Conservation (phyloP, 2,797 vertebrate genomes). For the Lutjanus argentimaculatus region DNA sequence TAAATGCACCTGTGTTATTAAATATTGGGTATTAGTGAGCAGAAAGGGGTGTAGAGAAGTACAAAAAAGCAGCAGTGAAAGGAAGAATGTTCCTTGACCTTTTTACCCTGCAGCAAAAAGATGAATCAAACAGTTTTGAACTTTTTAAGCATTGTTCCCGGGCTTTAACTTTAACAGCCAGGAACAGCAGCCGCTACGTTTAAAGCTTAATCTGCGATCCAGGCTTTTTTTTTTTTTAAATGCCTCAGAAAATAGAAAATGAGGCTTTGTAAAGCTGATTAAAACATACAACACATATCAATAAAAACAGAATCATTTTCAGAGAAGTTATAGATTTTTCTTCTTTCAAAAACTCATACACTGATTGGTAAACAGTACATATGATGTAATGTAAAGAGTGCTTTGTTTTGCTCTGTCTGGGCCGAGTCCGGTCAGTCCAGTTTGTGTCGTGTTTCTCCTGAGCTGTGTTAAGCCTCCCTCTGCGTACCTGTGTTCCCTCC, state of each 20-base stretch:
- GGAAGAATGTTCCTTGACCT: slow-evolving; percentile 69
- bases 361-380: not conserved
- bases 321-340: not conserved
- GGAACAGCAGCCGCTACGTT: slow-evolving; percentile 35
- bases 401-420: slow-evolving; percentile 14
- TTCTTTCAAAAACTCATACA: not conserved
- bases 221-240: too few relatives aligned
- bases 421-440: slow-evolving; percentile 30
- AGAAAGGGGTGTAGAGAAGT: slow-evolving; percentile 21
- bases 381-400: not conserved
- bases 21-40: slow-evolving; percentile 55
- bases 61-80: slow-evolving; percentile 56
- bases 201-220: slow-evolving; percentile 41
- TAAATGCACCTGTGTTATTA: slow-evolving; percentile 61
- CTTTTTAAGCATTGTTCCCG: slow-evolving; percentile 56
- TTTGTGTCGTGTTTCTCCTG: slow-evolving; percentile 23
- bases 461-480: slow-evolving; percentile 37
- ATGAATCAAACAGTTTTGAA: slow-evolving; percentile 64
- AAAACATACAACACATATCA: slow-evolving; percentile 5
- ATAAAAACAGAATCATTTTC: not conserved
- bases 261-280: slow-evolving; percentile 30
- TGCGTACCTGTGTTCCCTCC: slow-evolving; percentile 53
- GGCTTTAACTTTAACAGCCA: slow-evolving; percentile 44
- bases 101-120: slow-evolving; percentile 54
- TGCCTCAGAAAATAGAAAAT: slow-evolving; percentile 23